A percentile compares a stretch with the other conserved stretches of the same genome.
Conservation (phyloP, 1,140 invertebrate genomes). For the Diorhabda carinulata region DNA sequence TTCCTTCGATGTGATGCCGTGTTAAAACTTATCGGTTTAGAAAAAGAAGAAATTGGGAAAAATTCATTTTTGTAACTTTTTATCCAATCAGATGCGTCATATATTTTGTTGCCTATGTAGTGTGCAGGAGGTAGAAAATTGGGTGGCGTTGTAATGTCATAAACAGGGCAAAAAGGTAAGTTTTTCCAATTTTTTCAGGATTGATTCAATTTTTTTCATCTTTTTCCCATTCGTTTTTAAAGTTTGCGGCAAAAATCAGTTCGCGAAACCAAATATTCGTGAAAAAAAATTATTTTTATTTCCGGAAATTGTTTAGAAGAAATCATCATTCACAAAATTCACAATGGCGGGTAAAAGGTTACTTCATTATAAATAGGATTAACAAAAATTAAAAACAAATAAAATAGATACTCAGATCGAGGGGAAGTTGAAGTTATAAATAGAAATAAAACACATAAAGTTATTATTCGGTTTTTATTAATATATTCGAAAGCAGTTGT, state of each 20-base stretch:
- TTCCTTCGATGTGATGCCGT: too few relatives aligned
- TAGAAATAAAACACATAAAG: too few relatives aligned
- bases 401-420: background rate
- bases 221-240: background rate
- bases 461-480: background rate
- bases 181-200: constrained; percentile 37
- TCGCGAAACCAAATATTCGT: background rate
- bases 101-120: constrained; percentile 35
- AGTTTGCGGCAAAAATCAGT: background rate
- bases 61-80: constrained; percentile 10
- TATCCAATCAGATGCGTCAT: constrained; percentile 15
- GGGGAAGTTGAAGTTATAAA: too few relatives aligned
- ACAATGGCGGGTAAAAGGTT: constrained; percentile 45
- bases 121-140: constrained; percentile 53
- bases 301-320: constrained; percentile 21
- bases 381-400: constrained; percentile 10
- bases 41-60: background rate
- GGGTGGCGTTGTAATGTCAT: constrained; percentile 56
- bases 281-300: constrained; percentile 1
- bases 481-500: constrained; percentile 23
- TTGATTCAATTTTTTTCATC: constrained; percentile 3
- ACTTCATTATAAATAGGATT: constrained; percentile 32
- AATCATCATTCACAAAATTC: constrained; percentile 37
- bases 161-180: constrained; percentile 54
- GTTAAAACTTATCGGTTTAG: background rate